Percentiles rank a stretch among this genome's conserved stretches.
These are phyloP conservation scores for Sphenopsis melanotis DNA, from an alignment of 2,797 vertebrate species.

Conservation along the genomic window DNA sequence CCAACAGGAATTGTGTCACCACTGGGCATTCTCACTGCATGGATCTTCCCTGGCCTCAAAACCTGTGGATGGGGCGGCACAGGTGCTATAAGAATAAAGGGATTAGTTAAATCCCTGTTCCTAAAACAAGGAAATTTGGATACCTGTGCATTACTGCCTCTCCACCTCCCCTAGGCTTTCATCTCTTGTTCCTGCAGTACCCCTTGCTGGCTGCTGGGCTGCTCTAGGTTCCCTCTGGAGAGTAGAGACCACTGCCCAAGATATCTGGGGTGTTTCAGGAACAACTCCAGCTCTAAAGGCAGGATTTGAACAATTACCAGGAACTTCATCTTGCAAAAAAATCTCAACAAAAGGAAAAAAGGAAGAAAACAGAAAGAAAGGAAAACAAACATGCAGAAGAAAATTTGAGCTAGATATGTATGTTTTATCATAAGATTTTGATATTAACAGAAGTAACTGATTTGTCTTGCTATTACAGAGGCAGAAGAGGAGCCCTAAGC, in stretches of 20 bases:
- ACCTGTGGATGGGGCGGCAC: not conserved
- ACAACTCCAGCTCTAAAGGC: not conserved
- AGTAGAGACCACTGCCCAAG: not conserved
- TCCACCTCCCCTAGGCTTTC: not conserved
- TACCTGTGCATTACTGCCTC: not conserved
- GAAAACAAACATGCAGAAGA: not conserved
- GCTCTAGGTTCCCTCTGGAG: not conserved
- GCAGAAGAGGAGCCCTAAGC: not conserved
- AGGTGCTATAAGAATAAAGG: not conserved
- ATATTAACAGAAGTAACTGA: not conserved
- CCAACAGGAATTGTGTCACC: not conserved
- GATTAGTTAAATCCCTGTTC: not conserved
- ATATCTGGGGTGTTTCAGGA: not conserved
- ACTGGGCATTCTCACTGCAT: accelerated
- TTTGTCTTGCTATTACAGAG: not conserved
- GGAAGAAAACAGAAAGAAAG: not conserved
- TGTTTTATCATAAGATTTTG: not conserved
- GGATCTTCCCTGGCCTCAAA: not conserved
- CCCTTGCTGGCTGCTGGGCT: not conserved
- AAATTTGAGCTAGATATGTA: not conserved
- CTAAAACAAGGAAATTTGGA: not conserved
- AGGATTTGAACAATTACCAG: not conserved
- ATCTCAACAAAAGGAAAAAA: not conserved
- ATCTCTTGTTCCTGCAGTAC: not conserved
- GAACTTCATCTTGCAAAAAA: not conserved